These are phyloP conservation scores for Triplophysa bombifrons DNA, from an alignment of 2,797 vertebrate species.

Conservation along the genomic window DNA sequence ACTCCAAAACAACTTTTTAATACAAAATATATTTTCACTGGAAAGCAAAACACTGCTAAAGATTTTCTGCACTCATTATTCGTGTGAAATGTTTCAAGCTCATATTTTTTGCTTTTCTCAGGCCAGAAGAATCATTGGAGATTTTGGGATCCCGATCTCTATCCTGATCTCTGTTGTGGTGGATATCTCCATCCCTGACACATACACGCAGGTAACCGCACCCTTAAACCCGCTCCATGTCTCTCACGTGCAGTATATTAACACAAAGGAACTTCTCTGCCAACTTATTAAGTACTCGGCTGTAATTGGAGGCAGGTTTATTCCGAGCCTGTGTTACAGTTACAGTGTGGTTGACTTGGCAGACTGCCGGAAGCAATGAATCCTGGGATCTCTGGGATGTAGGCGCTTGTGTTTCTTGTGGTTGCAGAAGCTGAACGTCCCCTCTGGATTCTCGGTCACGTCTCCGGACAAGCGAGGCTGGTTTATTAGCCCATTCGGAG, in stretches of 20 bases:
- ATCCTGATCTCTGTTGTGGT: conserved; percentile 91
- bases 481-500: conserved; percentile 96
- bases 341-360: conserved; percentile 56
- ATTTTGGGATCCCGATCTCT: conserved; percentile 96
- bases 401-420: conserved; percentile 56
- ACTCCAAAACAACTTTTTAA: not conserved
- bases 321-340: conserved; percentile 53
- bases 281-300: conserved; percentile 45
- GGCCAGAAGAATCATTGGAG: conserved; percentile 93
- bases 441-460: conserved; percentile 92
- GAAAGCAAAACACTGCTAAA: not conserved
- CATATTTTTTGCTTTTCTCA: conserved; percentile 56
- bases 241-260: not conserved
- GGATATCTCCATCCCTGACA: conserved; percentile 88
- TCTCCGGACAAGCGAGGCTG: conserved; percentile 91
- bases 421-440: conserved; percentile 91
- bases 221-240: not conserved
- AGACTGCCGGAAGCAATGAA: conserved; percentile 38
- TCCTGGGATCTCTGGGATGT: conserved; percentile 51
- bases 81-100: not conserved
- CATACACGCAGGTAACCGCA: conserved; percentile 88
- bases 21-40: not conserved
- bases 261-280: conserved; percentile 24
- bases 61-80: not conserved
- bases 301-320: conserved; percentile 57